phyloP scores from a whole-genome alignment of 1,140 invertebrate genomes.

The Bombyx mandarina region DNA sequence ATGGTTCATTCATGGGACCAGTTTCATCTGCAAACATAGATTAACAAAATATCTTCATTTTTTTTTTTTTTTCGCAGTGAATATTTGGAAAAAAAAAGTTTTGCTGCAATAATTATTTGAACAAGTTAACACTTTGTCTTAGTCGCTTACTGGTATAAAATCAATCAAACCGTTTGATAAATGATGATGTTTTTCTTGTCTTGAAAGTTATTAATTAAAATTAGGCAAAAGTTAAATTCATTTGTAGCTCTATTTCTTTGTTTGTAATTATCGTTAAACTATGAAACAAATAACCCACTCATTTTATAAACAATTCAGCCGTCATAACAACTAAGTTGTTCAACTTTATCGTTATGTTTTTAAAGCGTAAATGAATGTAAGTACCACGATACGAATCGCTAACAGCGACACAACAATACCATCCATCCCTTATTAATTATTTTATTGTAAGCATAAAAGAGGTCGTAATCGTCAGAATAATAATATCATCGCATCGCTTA shows the following conservation, averaged over 20 bases:
- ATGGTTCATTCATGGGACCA: conserved; percentile 23
- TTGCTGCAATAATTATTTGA: no score
- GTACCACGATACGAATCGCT: conserved; percentile 57
- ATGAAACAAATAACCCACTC: background rate
- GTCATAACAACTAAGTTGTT: conserved; percentile 29
- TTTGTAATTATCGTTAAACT: background rate
- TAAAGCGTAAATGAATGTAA: conserved; percentile 51
- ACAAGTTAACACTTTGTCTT: no score
- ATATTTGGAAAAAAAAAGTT: no score
- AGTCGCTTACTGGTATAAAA: no score
- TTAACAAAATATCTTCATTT: no score
- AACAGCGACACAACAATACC: conserved; percentile 54
- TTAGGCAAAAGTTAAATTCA: no score
- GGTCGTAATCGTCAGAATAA: conserved; percentile 69
- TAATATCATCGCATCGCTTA: conserved; percentile 67
- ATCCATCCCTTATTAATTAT: conserved; percentile 71
- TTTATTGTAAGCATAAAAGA: conserved; percentile 70
- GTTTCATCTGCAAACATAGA: conserved; percentile 19
- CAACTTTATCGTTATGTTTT: conserved; percentile 46
- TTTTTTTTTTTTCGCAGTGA: no score
- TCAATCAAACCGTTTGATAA: no score
- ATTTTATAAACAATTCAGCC: conserved; percentile 22
- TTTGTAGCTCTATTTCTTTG: no score
- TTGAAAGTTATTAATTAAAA: no score
- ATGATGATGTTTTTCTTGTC: no score